These are phyloP conservation scores for Dicerorhinus sumatrensis DNA, from an alignment of 2,113 vertebrate species.

Conservation along the genomic window DNA sequence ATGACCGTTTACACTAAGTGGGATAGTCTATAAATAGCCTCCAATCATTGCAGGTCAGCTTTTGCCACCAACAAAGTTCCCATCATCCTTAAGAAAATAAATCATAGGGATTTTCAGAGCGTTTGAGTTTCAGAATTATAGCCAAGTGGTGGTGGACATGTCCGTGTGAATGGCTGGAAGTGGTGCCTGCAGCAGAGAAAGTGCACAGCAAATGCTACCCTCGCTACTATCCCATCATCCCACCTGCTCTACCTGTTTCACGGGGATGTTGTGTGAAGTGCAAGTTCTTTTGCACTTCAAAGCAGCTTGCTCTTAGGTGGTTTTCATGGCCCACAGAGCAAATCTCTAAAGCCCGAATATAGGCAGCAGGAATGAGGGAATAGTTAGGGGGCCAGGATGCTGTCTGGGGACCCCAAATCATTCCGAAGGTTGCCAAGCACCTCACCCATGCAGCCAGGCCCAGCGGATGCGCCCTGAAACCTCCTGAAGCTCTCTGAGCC, in stretches of 20 bases:
- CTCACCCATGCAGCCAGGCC: not conserved
- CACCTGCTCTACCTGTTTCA: not conserved
- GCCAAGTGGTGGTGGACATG: accelerated
- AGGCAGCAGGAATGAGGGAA: not conserved
- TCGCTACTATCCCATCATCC: accelerated
- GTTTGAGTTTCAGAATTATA: not conserved
- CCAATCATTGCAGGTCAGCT: not conserved
- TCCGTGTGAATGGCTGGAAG: not conserved
- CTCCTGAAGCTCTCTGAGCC: not conserved
- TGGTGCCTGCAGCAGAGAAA: not conserved
- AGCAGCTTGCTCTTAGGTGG: not conserved
- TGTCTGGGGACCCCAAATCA: not conserved
- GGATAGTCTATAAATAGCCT: not conserved
- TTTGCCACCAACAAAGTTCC: not conserved
- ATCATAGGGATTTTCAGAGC: not conserved
- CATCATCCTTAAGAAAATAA: not conserved
- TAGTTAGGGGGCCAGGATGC: not conserved
- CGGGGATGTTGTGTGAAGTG: not conserved
- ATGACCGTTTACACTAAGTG: not conserved
- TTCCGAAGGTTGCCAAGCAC: not conserved
- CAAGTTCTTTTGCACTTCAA: not conserved
- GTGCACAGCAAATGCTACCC: not conserved
- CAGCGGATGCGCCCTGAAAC: not conserved
- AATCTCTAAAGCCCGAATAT: not conserved
- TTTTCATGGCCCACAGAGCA: not conserved